phyloP scores from a whole-genome alignment of 2,113 vertebrate genomes.

The Struthidea cinerea region DNA sequence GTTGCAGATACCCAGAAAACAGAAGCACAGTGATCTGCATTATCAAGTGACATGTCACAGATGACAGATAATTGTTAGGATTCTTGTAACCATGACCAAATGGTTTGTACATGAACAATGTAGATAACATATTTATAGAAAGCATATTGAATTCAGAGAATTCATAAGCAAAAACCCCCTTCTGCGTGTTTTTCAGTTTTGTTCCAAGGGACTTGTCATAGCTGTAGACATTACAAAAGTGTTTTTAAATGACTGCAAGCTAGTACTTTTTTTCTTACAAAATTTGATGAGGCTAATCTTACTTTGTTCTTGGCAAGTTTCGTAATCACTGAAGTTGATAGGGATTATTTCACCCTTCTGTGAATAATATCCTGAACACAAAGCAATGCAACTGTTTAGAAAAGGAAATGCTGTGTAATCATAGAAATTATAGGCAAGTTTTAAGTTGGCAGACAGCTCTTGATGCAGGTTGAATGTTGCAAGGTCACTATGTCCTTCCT shows the following conservation, averaged over 20 bases:
- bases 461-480: not conserved
- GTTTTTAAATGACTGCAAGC: not conserved
- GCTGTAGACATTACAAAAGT: not conserved
- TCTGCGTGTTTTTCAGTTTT: not conserved
- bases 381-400: not conserved
- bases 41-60: not conserved
- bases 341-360: not conserved
- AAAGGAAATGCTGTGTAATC: not conserved
- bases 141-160: not conserved
- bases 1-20: not conserved
- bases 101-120: not conserved
- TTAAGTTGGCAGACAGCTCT: slow-evolving; percentile 2
- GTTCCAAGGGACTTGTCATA: not conserved
- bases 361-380: not conserved
- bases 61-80: not conserved
- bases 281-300: not conserved
- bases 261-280: not conserved
- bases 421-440: not conserved
- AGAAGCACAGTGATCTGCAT: not conserved
- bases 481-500: slow-evolving; percentile 14
- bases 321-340: not conserved
- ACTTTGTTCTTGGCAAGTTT: not conserved
- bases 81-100: not conserved
- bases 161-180: not conserved
- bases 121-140: not conserved